Conservation (phyloP, 2,797 vertebrate species). For the Megalops cyprinoides region DNA sequence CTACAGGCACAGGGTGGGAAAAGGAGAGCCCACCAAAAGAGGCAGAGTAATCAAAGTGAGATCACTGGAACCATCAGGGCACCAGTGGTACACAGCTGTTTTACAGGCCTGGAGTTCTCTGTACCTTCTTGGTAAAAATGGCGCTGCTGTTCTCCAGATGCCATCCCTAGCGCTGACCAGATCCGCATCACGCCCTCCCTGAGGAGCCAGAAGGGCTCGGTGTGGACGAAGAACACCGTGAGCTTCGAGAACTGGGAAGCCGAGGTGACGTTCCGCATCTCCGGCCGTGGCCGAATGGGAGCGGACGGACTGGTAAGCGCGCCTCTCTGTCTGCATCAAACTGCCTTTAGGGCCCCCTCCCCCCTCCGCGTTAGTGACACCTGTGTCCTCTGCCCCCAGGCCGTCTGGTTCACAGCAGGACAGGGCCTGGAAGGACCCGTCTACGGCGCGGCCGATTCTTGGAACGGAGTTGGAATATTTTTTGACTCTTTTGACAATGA, state of each 20-base stretch:
- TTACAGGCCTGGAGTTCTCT: neutral
- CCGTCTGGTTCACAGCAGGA: constrained; percentile 86
- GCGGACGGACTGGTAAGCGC: constrained; percentile 90
- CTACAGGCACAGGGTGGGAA: neutral
- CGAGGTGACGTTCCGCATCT: constrained; percentile 92
- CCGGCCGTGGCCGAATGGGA: constrained; percentile 90
- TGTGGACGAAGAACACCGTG: constrained; percentile 89
- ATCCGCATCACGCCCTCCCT: constrained; percentile 92
- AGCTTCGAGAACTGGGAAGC: constrained; percentile 89
- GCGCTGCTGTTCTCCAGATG: constrained; percentile 75
- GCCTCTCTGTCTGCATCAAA: neutral
- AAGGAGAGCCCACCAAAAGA: neutral
- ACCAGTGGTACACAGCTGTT: too few relatives aligned
- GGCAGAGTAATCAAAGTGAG: neutral
- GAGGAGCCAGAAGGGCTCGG: constrained; percentile 89
- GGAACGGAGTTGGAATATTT: constrained; percentile 94
- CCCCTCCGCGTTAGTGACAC: neutral
- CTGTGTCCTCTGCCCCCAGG: constrained; percentile 67
- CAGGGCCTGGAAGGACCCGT: constrained; percentile 93
- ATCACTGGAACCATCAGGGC: neutral
- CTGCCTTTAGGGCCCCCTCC: neutral
- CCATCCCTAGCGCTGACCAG: constrained; percentile 94
- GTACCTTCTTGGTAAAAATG: too few relatives aligned
- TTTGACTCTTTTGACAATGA: constrained; percentile 99
- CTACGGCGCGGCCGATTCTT: constrained; percentile 89